These are phyloP conservation scores for Craseonycteris thonglongyai DNA, from an alignment of 2,113 vertebrate species.

Conservation along the genomic window DNA sequence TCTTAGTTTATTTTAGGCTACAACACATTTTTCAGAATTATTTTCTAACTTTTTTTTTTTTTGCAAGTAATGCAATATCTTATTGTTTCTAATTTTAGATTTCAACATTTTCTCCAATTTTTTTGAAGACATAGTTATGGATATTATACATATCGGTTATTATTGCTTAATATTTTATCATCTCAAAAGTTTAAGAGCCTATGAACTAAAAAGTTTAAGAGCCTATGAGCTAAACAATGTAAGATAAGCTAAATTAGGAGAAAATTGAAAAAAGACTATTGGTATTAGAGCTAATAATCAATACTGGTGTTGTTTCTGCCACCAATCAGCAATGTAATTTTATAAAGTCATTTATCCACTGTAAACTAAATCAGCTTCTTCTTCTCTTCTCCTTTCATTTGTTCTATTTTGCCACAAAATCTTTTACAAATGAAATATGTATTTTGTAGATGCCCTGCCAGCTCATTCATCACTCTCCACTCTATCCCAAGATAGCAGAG, in stretches of 20 bases:
- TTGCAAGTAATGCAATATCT: background rate
- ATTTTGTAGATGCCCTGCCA: background rate
- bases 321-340: background rate
- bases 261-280: background rate
- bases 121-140: constrained; percentile 4
- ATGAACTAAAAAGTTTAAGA: background rate
- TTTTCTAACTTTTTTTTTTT: background rate
- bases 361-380: background rate
- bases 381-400: background rate
- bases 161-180: constrained; percentile 13
- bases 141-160: background rate
- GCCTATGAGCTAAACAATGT: background rate
- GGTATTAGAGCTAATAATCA: background rate
- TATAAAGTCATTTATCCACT: background rate
- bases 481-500: too few species aligned
- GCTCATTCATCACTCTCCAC: background rate
- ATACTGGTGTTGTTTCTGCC: background rate
- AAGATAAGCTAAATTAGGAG: background rate
- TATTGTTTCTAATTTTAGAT: background rate
- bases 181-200: background rate
- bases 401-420: background rate
- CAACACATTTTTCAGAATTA: background rate
- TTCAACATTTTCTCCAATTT: background rate
- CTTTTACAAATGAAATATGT: background rate
- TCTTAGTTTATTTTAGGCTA: constrained; percentile 17